Conservation (phyloP, 2,113 vertebrate genomes). For the Sceloporus tristichus region DNA sequence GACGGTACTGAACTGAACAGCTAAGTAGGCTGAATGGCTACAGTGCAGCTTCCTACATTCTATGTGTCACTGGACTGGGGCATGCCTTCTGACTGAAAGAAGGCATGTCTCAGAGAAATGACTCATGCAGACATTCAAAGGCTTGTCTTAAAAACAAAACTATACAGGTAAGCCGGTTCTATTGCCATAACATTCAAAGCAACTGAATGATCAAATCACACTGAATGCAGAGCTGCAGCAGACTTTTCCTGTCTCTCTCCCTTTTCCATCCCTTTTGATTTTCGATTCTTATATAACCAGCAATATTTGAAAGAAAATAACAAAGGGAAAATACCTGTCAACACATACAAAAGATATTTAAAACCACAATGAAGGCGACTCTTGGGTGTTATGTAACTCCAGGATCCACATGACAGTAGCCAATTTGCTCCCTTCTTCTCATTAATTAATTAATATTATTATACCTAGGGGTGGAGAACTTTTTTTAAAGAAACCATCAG, state of each 20-base stretch:
- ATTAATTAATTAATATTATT: not conserved
- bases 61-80: constrained; percentile 10
- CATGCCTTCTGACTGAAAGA: constrained; percentile 23
- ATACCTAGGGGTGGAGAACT: not conserved
- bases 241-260: not conserved
- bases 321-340: not conserved
- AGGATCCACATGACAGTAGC: not conserved
- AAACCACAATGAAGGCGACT: not conserved
- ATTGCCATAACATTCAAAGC: not conserved
- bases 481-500: too few relatives aligned
- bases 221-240: not conserved
- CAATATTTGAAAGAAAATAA: not conserved
- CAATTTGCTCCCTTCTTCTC: not conserved
- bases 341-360: not conserved
- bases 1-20: not conserved
- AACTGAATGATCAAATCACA: not conserved
- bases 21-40: not conserved
- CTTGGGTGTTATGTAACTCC: too few relatives aligned
- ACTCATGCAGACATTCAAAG: constrained; percentile 9
- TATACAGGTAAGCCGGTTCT: not conserved
- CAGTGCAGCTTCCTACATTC: not conserved
- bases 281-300: not conserved
- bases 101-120: constrained; percentile 6
- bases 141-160: not conserved
- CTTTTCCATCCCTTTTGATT: not conserved